phyloP scores from a whole-genome alignment of 2,888 invertebrate genomes.

The Notodonta dromedarius region DNA sequence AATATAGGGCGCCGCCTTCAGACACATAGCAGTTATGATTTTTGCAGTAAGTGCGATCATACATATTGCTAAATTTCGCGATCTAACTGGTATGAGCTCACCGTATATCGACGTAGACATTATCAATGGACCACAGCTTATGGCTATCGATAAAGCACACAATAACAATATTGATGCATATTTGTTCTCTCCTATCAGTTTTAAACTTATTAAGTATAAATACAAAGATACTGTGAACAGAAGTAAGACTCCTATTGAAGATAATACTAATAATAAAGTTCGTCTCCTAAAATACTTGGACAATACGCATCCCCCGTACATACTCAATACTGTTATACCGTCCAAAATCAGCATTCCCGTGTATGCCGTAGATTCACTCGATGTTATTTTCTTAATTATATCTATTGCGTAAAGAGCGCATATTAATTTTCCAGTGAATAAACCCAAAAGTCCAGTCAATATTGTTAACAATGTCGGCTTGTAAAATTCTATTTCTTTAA shows the following conservation, averaged over 20 bases:
- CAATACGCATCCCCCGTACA: slow-evolving; percentile 43
- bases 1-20: slow-evolving; percentile 46
- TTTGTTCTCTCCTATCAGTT: slow-evolving; percentile 36
- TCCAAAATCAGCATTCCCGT: slow-evolving; percentile 54
- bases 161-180: slow-evolving; percentile 39
- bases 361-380: slow-evolving; percentile 48
- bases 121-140: slow-evolving; percentile 48
- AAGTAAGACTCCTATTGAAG: slow-evolving; percentile 34
- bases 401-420: slow-evolving; percentile 53
- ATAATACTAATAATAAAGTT: slow-evolving; percentile 37
- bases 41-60: slow-evolving; percentile 17
- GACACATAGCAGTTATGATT: slow-evolving; percentile 8
- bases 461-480: slow-evolving; percentile 43
- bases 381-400: slow-evolving; percentile 51
- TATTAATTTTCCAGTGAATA: slow-evolving; percentile 50
- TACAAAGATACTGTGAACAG: slow-evolving; percentile 42
- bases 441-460: slow-evolving; percentile 27
- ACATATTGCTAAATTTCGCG: slow-evolving; percentile 39
- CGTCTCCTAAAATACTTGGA: slow-evolving; percentile 42
- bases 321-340: slow-evolving; percentile 50
- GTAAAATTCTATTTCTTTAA: slow-evolving; percentile 42
- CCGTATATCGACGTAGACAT: slow-evolving; percentile 39
- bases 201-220: slow-evolving; percentile 37
- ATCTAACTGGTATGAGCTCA: slow-evolving; percentile 45
- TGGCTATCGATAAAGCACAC: slow-evolving; percentile 39